phyloP scores from a whole-genome alignment of 2,888 invertebrate species.

The Phyllotreta cruciferae region DNA sequence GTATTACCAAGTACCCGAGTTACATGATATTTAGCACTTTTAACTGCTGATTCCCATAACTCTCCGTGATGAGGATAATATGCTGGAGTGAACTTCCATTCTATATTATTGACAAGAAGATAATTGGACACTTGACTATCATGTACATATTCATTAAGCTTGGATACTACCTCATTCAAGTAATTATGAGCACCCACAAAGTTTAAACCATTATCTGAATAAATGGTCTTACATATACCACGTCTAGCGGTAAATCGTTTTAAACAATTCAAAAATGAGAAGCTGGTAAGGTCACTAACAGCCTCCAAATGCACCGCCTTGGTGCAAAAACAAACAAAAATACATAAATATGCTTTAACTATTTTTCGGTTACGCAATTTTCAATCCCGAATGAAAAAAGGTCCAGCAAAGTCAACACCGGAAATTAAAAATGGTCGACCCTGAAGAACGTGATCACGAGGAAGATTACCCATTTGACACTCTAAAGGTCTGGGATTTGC shows the following conservation, averaged over 20 bases:
- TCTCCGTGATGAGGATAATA: background rate
- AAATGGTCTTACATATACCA: constrained; percentile 40
- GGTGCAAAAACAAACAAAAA: background rate
- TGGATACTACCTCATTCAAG: too few relatives aligned
- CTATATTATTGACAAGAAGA: too few relatives aligned
- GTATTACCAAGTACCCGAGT: background rate
- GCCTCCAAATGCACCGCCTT: constrained; percentile 43
- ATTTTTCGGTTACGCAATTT: background rate
- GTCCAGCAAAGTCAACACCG: constrained; percentile 31
- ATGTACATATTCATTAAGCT: too few relatives aligned
- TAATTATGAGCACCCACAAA: constrained; percentile 37
- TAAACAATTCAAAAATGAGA: constrained; percentile 42
- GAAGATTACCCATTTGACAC: constrained; percentile 29
- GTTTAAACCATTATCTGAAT: constrained; percentile 46
- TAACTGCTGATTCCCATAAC: constrained; percentile 1
- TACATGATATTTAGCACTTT: background rate
- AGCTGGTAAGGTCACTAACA: constrained; percentile 41
- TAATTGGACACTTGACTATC: too few relatives aligned
- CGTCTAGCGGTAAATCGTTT: constrained; percentile 43
- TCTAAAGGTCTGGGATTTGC: constrained; percentile 12
- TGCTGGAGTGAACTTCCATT: background rate
- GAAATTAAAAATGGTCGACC: constrained; percentile 12
- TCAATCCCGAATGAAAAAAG: constrained; percentile 12
- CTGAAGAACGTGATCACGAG: constrained; percentile 7
- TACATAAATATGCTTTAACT: background rate